These are phyloP conservation scores for Diplolepis rosae DNA, from an alignment of 2,888 invertebrate species.

Conservation along the genomic window DNA sequence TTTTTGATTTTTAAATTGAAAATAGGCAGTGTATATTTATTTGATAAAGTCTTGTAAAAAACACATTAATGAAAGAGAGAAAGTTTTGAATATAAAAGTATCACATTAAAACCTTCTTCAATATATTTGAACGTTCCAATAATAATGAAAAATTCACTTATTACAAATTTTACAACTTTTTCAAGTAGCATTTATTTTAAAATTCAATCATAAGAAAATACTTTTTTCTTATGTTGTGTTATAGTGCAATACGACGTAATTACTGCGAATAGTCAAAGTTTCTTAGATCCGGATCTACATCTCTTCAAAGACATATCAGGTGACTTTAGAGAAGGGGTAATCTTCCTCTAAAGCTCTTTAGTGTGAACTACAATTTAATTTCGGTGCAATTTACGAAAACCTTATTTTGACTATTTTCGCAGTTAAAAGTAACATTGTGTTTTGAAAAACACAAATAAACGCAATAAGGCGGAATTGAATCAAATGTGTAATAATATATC, in stretches of 20 bases:
- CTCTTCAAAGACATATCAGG: conserved; percentile 53
- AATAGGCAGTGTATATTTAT: background rate
- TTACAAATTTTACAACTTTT: too few relatives aligned
- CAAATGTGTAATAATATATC: background rate
- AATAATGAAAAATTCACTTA: background rate
- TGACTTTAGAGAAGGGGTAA: conserved; percentile 39
- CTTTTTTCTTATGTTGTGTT: background rate
- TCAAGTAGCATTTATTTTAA: background rate
- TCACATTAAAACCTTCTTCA: background rate
- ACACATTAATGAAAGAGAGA: background rate
- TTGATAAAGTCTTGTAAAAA: background rate
- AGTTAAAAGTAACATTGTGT: conserved; percentile 22
- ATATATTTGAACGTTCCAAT: background rate
- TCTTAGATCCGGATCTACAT: background rate
- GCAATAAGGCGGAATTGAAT: conserved; percentile 4
- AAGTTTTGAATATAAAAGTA: too few relatives aligned
- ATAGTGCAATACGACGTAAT: background rate
- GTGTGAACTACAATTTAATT: conserved; percentile 34
- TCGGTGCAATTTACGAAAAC: conserved; percentile 48
- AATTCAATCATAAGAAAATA: background rate
- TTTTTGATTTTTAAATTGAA: background rate
- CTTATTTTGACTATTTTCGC: conserved; percentile 43
- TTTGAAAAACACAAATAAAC: conserved; percentile 28
- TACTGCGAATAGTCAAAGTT: conserved; percentile 4
- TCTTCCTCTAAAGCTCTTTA: background rate